Conservation (phyloP, 2,888 invertebrate species). For the Leucophenga montana region DNA sequence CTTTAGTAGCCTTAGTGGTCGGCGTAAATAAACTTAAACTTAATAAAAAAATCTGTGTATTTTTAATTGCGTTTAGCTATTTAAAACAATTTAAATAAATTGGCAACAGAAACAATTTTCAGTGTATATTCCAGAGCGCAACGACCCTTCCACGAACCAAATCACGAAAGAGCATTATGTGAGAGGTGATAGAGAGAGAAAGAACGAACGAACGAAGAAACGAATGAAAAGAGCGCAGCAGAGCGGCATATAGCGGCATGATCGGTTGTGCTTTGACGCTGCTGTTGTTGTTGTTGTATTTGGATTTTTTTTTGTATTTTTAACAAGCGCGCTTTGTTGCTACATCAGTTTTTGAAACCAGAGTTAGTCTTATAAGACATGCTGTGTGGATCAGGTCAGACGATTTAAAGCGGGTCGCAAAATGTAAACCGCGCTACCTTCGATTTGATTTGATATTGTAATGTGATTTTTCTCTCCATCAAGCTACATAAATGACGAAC, state of each 20-base stretch:
- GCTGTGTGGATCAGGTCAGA: slow-evolving; percentile 55
- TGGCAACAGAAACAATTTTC: background rate
- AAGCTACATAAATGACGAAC: background rate
- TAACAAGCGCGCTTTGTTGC: slow-evolving; percentile 54
- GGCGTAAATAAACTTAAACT: too few species aligned
- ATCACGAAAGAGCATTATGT: background rate
- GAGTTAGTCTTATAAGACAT: slow-evolving; percentile 71
- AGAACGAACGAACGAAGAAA: background rate
- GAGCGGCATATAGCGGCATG: background rate
- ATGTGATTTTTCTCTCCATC: too few species aligned
- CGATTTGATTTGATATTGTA: too few species aligned
- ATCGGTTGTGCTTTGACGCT: slow-evolving; percentile 4
- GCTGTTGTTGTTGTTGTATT: slow-evolving; percentile 12
- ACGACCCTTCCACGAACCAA: slow-evolving; percentile 24
- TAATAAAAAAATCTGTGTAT: too few species aligned
- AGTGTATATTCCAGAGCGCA: slow-evolving; percentile 17
- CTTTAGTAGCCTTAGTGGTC: too few species aligned
- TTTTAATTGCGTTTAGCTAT: too few species aligned
- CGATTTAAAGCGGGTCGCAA: slow-evolving; percentile 31
- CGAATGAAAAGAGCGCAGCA: background rate
- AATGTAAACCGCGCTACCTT: background rate
- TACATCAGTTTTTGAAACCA: slow-evolving; percentile 55
- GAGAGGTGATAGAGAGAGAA: background rate
- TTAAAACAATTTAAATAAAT: too few species aligned
- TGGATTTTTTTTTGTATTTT: slow-evolving; percentile 17